Evolutionary conservation across 1,140 invertebrate genomes (phyloP).

Genomic region (Penaeus vannamei): DNA sequence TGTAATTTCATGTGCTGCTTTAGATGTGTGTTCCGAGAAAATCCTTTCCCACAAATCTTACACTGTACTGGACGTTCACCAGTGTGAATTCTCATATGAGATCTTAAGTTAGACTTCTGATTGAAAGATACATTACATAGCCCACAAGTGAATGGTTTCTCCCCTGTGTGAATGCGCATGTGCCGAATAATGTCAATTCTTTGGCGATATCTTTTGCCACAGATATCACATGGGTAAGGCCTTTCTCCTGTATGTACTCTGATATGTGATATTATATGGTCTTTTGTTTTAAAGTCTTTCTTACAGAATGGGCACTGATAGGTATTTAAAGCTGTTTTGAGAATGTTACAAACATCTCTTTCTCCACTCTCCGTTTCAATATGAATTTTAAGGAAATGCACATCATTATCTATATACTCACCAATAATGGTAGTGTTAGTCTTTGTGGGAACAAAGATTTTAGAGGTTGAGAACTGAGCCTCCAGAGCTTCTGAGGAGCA

Average conservation of each 20-base stretch:
- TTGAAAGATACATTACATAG: conserved; percentile 90
- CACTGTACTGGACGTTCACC: conserved; percentile 85
- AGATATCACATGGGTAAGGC: conserved; percentile 60
- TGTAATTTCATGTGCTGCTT: conserved; percentile 63
- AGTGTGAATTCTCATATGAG: conserved; percentile 88
- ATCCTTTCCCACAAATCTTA: conserved; percentile 86
- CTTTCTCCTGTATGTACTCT: conserved; percentile 58
- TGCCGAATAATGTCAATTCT: conserved; percentile 70
- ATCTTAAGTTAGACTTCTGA: conserved; percentile 90
- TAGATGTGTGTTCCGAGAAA: conserved; percentile 81
- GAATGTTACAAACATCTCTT: conserved; percentile 46
- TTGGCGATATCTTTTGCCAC: conserved; percentile 59
- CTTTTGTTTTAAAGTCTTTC: conserved; percentile 56
- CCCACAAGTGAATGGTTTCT: conserved; percentile 75
- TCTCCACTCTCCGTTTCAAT: conserved; percentile 38
- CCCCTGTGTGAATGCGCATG: conserved; percentile 70
- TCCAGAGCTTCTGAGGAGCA: background rate
- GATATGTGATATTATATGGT: conserved; percentile 56
- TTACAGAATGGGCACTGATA: conserved; percentile 55
- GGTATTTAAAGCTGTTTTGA: conserved; percentile 40
- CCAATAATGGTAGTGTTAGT: conserved; percentile 51
- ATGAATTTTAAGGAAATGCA: conserved; percentile 27
- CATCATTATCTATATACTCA: conserved; percentile 22
- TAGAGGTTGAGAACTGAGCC: background rate
- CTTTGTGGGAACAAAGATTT: conserved; percentile 19